Evolutionary conservation across 1,140 invertebrate genomes (phyloP).

Genomic region (Cataglyphis hispanica): DNA sequence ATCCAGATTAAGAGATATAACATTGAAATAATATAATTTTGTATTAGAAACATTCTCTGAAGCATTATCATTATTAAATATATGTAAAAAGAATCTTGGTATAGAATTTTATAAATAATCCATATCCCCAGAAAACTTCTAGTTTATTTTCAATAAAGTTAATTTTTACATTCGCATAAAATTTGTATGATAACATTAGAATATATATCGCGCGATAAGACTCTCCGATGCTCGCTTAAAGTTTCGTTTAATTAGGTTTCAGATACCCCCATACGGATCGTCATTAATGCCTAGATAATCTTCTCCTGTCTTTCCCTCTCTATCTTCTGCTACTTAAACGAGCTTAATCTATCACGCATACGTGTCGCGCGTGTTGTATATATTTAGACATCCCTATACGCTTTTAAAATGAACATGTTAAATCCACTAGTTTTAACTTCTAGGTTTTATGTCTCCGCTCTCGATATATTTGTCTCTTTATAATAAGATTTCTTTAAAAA

Average conservation of each 20-base stretch:
- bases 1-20: not conserved
- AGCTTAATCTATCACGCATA: conserved; percentile 35
- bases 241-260: not conserved
- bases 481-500: not conserved
- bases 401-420: conserved; percentile 22
- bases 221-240: not conserved
- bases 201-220: not conserved
- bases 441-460: conserved; percentile 9
- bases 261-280: not conserved
- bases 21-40: not conserved
- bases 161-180: not conserved
- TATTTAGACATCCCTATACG: conserved; percentile 14
- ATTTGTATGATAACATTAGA: not conserved
- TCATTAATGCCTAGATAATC: conserved; percentile 9
- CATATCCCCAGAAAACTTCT: not conserved
- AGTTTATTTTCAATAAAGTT: not conserved
- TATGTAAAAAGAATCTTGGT: not conserved
- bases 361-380: not conserved
- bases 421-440: conserved; percentile 21
- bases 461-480: not conserved
- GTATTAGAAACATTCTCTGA: not conserved
- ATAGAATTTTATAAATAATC: not conserved
- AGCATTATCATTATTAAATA: not conserved
- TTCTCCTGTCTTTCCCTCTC: not conserved
- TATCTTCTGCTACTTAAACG: conserved; percentile 15